Base-by-base conservation (phyloP, 2,113 vertebrate genomes). In the Cinclus mexicanus region DNA sequence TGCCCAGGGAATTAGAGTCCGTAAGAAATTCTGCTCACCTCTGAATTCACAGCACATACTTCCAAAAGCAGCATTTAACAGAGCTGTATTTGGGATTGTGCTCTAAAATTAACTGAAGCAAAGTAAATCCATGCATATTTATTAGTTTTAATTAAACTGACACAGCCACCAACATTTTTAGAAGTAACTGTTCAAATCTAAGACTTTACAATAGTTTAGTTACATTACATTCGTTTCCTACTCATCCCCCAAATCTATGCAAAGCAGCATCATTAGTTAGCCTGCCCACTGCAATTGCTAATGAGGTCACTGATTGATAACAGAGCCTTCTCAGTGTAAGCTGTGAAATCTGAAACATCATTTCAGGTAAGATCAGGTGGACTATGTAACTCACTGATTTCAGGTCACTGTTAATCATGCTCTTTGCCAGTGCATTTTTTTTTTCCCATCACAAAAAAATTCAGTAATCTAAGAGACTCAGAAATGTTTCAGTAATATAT, bases 241-340 rank as follows among this genome's bases (percentile, higher is more conserved):
- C 33, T 95, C 52, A 78, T 87, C 64, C 29, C 21, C 39, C 68
- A 93, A 69, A 78, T 70, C 50, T 87, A 44, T 86, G 79, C 92
- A 89, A 92, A 83, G 29, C 19, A 59, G 28, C 49, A 59, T 64
- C 49, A 65, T 92, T 95, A 90, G 74, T 93, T 93, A 94, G 10
- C 47, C 35, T 67, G 55, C 63, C 80, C 69, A 78, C 46, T 92
- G 83, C 47, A 29, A 83, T 21, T 81, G 39, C 42, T 81, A 88
- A 86, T 12, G n/a, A 92, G 70, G 63, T 94, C 57, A 56, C 67
- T 95, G 79, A 89, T n/a, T 68, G 78, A 67, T 90, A 90, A 67
- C 29, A 35, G n/a, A 69, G 47, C 16, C 22, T 57, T 69, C 46
- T 55, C 25, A 70, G 39, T 77, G 49, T 68, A 93, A 90, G 2